phyloP scores from a whole-genome alignment of 2,888 invertebrate species.

The Tiliacea aurago region DNA sequence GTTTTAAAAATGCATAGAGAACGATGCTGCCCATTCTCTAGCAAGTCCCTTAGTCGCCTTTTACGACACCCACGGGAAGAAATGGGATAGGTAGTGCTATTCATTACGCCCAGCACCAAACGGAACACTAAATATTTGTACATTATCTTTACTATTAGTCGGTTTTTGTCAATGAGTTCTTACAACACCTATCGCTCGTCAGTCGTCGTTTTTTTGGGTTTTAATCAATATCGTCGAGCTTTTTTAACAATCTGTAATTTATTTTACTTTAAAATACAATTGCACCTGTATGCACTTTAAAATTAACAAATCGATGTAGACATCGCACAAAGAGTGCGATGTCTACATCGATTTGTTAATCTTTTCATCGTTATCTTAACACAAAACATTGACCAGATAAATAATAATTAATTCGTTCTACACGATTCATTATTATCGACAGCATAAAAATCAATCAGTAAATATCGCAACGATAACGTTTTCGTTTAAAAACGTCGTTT shows the following conservation, averaged over 20 bases:
- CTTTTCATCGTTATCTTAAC: constrained; percentile 8
- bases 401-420: constrained; percentile 48
- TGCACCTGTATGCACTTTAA: constrained; percentile 1
- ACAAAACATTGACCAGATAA: constrained; percentile 36
- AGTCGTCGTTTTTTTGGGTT: not conserved
- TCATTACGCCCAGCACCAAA: too few relatives aligned
- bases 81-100: too few relatives aligned
- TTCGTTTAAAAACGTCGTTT: constrained; percentile 23
- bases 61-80: too few relatives aligned
- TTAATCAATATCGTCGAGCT: not conserved
- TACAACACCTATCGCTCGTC: not conserved
- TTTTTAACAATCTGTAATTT: not conserved
- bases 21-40: too few relatives aligned
- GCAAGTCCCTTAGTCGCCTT: too few relatives aligned
- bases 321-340: not conserved
- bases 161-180: not conserved
- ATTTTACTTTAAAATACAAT: not conserved
- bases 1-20: too few relatives aligned
- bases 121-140: too few relatives aligned
- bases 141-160: too few relatives aligned
- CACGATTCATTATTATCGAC: constrained; percentile 26
- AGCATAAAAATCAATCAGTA: constrained; percentile 53
- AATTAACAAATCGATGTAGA: constrained; percentile 33
- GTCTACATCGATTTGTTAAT: too few relatives aligned
- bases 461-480: constrained; percentile 39